These are phyloP conservation scores for Tolmerus cingulatus DNA, from an alignment of 2,888 invertebrate species.

Conservation along the genomic window DNA sequence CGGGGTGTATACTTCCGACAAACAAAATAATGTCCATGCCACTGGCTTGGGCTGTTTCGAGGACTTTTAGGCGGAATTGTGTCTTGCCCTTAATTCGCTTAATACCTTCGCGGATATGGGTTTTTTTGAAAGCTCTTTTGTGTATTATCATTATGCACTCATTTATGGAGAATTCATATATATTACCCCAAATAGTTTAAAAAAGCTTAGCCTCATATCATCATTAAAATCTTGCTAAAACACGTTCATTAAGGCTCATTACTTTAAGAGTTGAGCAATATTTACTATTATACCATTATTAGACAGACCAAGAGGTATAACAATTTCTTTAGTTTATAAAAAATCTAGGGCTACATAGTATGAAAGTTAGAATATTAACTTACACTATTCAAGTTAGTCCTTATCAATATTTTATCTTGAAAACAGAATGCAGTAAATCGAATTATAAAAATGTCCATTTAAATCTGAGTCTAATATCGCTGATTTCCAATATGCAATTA, in stretches of 20 bases:
- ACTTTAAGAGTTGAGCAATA: neutral
- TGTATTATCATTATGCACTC: neutral
- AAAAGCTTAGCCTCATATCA: neutral
- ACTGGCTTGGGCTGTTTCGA: neutral
- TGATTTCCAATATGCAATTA: too few relatives aligned
- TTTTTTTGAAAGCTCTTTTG: neutral
- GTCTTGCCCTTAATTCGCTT: neutral
- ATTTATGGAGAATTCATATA: neutral
- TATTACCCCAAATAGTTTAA: neutral
- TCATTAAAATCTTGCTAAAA: neutral
- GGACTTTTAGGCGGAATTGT: neutral
- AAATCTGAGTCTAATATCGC: too few relatives aligned
- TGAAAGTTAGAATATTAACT: too few relatives aligned
- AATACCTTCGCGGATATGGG: neutral
- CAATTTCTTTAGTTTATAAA: too few relatives aligned
- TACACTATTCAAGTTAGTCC: too few relatives aligned
- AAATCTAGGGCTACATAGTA: too few relatives aligned
- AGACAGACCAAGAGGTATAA: neutral
- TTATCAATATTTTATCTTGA: too few relatives aligned
- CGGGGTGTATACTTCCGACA: neutral
- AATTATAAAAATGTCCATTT: too few relatives aligned
- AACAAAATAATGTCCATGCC: neutral
- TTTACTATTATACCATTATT: neutral
- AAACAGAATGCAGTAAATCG: too few relatives aligned
- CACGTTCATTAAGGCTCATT: neutral